A percentile compares a stretch with the other conserved stretches of the same genome.
phyloP scores from a whole-genome alignment of 2,888 invertebrate genomes.

The Charanyca ferruginea region DNA sequence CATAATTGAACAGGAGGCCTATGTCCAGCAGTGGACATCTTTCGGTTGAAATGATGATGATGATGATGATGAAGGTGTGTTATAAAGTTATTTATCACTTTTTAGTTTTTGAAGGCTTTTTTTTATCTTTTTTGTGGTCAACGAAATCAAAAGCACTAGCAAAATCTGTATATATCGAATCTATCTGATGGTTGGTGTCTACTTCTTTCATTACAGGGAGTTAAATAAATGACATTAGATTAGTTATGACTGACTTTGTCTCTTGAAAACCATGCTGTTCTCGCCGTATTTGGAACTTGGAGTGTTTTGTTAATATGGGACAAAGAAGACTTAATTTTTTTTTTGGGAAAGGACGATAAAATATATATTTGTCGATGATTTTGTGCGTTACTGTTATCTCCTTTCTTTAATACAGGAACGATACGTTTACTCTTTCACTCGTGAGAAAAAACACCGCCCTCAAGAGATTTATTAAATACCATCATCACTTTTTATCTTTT shows the following conservation, averaged over 20 bases:
- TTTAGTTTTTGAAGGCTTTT: too few relatives aligned
- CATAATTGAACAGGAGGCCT: too few relatives aligned
- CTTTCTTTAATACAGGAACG: conserved; percentile 14
- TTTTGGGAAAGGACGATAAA: conserved; percentile 8
- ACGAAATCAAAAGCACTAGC: conserved; percentile 3
- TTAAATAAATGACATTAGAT: conserved; percentile 7
- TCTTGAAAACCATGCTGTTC: too few relatives aligned
- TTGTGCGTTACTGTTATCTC: conserved; percentile 6
- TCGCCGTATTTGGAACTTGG: neutral
- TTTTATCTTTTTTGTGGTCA: too few relatives aligned
- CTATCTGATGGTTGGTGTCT: neutral
- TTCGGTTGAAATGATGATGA: too few relatives aligned
- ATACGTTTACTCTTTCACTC: neutral
- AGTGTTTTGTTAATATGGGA: conserved; percentile 6
- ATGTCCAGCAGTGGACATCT: too few relatives aligned
- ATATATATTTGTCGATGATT: conserved; percentile 8
- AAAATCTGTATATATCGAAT: too few relatives aligned
- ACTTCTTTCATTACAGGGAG: conserved; percentile 3
- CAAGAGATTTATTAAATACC: conserved; percentile 6
- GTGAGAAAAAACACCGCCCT: conserved; percentile 4
- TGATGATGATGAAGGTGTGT: too few relatives aligned
- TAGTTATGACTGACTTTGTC: conserved; percentile 5
- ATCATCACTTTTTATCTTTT: neutral
- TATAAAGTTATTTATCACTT: too few relatives aligned
- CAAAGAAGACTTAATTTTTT: conserved; percentile 5